phyloP scores from a whole-genome alignment of 1,140 invertebrate species.

The Bradysia coprophila region DNA sequence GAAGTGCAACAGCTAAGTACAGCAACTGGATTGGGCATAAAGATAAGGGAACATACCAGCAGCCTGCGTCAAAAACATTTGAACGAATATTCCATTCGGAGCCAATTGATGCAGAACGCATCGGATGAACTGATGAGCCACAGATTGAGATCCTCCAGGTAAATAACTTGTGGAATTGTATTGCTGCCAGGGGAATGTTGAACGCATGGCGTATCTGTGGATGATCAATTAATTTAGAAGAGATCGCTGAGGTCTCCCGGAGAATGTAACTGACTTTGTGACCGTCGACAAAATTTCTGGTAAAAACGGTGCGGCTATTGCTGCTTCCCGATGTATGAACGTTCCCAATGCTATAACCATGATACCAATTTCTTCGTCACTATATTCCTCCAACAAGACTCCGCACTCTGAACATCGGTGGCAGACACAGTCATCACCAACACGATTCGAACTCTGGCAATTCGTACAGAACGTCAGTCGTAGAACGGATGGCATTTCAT shows the following conservation, averaged over 20 bases:
- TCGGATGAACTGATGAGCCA: constrained; percentile 90
- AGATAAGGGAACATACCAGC: too few relatives aligned
- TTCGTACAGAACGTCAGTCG: too few relatives aligned
- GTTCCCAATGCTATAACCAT: constrained; percentile 88
- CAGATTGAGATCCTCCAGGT: constrained; percentile 75
- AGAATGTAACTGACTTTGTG: too few relatives aligned
- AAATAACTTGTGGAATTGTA: constrained; percentile 74
- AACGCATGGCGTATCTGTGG: constrained; percentile 49
- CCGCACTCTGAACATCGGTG: constrained; percentile 63
- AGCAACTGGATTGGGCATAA: too few relatives aligned
- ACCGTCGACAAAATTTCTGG: constrained; percentile 81
- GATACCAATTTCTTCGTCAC: constrained; percentile 89
- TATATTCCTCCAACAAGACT: constrained; percentile 75
- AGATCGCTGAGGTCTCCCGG: too few relatives aligned
- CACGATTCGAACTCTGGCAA: constrained; percentile 36
- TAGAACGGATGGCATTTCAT: too few relatives aligned
- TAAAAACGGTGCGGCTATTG: constrained; percentile 77
- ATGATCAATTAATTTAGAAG: too few relatives aligned
- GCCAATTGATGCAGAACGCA: constrained; percentile 92
- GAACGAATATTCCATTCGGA: constrained; percentile 88
- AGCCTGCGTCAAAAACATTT: constrained; percentile 83
- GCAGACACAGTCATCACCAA: constrained; percentile 51
- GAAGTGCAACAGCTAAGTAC: too few relatives aligned
- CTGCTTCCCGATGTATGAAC: constrained; percentile 89
- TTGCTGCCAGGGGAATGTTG: constrained; percentile 78